A percentile compares a stretch with the other conserved stretches of the same genome.
Evolutionary conservation across 2,113 vertebrate species (phyloP).

Genomic region (Paradisaea rubra): DNA sequence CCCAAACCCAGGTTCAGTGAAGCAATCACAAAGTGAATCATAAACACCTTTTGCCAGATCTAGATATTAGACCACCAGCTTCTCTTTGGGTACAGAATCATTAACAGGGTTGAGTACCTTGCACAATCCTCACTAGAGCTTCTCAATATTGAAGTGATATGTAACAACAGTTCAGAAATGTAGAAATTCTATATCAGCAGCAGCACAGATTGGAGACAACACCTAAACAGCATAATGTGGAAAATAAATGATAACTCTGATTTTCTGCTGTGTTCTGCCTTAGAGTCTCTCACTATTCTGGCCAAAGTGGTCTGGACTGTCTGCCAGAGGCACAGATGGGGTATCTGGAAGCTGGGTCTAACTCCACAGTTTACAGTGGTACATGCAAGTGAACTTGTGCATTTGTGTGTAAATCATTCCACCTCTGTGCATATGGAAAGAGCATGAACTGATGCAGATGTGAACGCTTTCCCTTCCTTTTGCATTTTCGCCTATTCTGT

Average conservation of each 20-base stretch:
- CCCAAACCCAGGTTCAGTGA: not conserved
- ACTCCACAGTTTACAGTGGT: not conserved
- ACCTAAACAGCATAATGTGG: fast-evolving
- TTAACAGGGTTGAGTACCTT: not conserved
- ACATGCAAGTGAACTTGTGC: fast-evolving
- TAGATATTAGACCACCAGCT: not conserved
- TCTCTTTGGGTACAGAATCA: not conserved
- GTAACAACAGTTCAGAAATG: not conserved
- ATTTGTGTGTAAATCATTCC: not conserved
- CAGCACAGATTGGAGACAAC: not conserved
- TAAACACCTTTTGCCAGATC: not conserved
- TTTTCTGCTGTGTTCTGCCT: not conserved
- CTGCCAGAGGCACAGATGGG: not conserved
- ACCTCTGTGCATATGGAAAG: not conserved
- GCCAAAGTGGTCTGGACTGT: not conserved
- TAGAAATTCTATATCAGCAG: not conserved
- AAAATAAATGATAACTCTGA: not conserved
- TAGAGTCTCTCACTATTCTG: not conserved
- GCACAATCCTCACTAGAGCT: not conserved
- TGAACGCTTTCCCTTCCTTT: not conserved
- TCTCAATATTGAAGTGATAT: not conserved
- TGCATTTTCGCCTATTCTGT: not conserved
- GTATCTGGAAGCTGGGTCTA: not conserved
- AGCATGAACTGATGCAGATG: not conserved
- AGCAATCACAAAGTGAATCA: not conserved